A percentile compares a stretch with the other conserved stretches of the same genome.
phyloP scores from a whole-genome alignment of 2,797 vertebrate genomes.

The Bothrops alternatus region DNA sequence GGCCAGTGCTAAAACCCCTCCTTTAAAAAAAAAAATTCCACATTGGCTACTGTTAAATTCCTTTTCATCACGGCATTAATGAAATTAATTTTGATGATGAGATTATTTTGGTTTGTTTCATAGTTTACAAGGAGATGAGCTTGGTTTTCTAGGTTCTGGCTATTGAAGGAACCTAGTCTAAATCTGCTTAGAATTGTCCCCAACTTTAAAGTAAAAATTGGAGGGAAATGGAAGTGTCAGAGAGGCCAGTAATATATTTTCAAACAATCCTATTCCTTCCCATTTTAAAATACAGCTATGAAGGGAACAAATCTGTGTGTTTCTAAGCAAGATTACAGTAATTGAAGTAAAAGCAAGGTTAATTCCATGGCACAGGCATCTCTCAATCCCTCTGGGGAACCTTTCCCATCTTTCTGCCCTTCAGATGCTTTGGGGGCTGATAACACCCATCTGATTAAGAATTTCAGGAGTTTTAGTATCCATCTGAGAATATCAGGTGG shows the following conservation, averaged over 20 bases:
- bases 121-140: neutral
- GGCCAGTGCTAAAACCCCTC: neutral
- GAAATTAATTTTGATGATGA: neutral
- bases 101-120: neutral
- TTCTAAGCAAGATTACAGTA: neutral
- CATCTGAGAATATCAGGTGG: neutral
- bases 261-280: no score
- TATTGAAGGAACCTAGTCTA: neutral
- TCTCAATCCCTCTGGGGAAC: neutral
- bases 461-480: neutral
- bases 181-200: neutral
- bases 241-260: neutral
- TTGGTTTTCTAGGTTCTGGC: neutral
- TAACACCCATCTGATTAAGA: neutral
- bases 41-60: neutral
- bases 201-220: neutral
- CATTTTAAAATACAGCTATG: neutral
- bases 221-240: neutral
- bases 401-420: neutral
- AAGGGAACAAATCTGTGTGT: neutral
- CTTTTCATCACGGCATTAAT: neutral
- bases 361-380: neutral
- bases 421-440: neutral
- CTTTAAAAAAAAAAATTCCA: neutral
- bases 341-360: neutral